Base-by-base conservation (phyloP, 2,797 vertebrate genomes). In the Trachops cirrhosus region DNA sequence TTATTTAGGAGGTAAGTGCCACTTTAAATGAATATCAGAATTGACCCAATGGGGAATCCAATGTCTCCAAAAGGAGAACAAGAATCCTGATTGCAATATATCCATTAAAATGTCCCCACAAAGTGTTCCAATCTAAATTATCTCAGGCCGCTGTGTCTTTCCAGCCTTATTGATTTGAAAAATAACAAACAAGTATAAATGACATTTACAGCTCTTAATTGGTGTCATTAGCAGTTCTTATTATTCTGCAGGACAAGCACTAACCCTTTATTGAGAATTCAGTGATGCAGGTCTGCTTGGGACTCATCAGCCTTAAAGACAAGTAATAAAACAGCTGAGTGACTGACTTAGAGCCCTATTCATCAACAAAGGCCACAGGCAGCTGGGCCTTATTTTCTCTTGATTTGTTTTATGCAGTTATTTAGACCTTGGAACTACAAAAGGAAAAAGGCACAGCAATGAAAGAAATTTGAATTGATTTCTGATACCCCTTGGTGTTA, bases 161-260 rank as follows among this genome's bases (percentile, higher is more conserved):
- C 50, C 91, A 92, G 73, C 80, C 96, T 98, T 98, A 98, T 97
- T 98, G 98, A 98, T 96, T 98, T 98, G 98, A 98, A 98, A 98
- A 98, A 98, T 98, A 98, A 98, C 98, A 98, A 98, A 98, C 98
- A 98, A 98, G 94, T 98, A 88, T 98, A 98, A 98, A 98, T 98
- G 98, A 97, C 98, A 98, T 98, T 98, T 98, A 98, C 96, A 98
- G 96, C 94, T 98, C 97, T 98, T 98, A 98, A 98, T 98, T 98
- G 98, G 98, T 97, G 97, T 98, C 98, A 98, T 98, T 99, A 98
- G 96, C 83, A 18, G 97, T 98, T 98, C 98, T 98, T 98, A 98
- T 97, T 98, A 98, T 98, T 98, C 98, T 98, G 94, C 98, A 98
- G 98, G 98, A 98, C 98, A 98, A 98, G 96, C 90, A 98, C 97